Evolutionary conservation across 37 sponge, comb jelly and placozoan species (phyloP).

Genomic region (Eunapius fragilis): DNA sequence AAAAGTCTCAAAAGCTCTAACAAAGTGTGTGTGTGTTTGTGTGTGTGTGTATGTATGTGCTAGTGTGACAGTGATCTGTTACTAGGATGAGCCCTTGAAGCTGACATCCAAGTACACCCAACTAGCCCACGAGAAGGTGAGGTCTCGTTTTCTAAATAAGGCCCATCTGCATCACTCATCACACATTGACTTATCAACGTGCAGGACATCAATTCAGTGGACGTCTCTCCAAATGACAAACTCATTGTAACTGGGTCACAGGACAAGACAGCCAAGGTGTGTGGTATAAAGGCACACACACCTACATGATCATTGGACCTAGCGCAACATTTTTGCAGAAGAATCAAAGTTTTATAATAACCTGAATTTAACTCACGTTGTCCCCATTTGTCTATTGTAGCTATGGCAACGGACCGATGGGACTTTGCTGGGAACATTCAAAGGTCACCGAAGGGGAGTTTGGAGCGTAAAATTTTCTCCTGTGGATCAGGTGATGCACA

Average conservation of each 20-base stretch:
- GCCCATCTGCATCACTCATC: constrained; percentile 15
- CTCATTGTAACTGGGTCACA: constrained; percentile 91
- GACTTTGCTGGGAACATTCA: constrained; percentile 49
- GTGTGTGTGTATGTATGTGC: neutral
- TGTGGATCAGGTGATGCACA: constrained; percentile 72
- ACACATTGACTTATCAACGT: too few species aligned
- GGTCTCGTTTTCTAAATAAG: constrained; percentile 24
- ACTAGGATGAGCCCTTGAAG: neutral
- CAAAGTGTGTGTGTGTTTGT: neutral
- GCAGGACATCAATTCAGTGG: constrained; percentile 94
- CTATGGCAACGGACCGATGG: constrained; percentile 82
- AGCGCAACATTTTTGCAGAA: too few species aligned
- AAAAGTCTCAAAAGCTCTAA: neutral
- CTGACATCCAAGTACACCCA: constrained; percentile 74
- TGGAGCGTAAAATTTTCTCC: constrained; percentile 98
- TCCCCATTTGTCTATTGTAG: constrained; percentile 10
- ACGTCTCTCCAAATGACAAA: constrained; percentile 96
- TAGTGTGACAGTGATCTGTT: neutral
- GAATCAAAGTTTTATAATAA: too few species aligned
- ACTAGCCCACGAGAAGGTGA: constrained; percentile 84
- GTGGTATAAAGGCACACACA: too few species aligned
- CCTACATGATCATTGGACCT: too few species aligned
- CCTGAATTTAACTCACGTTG: too few species aligned
- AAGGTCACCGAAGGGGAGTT: constrained; percentile 92
- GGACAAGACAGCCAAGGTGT: constrained; percentile 94